These are phyloP conservation scores for Sialia sialis DNA, from an alignment of 2,113 vertebrate species.

Conservation along the genomic window DNA sequence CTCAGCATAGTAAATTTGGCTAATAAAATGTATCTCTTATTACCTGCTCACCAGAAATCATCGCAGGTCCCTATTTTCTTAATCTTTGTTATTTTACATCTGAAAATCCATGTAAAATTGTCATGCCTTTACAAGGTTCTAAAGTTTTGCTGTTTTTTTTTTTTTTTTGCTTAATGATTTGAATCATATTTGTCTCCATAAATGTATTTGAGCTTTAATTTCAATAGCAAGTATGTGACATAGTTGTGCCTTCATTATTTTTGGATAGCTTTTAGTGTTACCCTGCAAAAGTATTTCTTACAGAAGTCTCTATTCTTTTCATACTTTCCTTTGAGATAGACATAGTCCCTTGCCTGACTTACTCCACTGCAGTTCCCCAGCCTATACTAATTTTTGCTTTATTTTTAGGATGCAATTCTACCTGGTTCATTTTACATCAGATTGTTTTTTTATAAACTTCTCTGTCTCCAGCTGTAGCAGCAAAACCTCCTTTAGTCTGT, in stretches of 20 bases:
- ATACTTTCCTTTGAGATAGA: neutral
- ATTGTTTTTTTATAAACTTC: neutral
- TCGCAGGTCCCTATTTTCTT: neutral
- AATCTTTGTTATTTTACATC: neutral
- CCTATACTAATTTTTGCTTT: neutral
- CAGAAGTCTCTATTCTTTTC: neutral
- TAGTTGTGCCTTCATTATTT: neutral
- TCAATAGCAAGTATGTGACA: neutral
- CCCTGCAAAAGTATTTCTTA: neutral
- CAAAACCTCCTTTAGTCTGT: neutral
- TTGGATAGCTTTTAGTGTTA: neutral
- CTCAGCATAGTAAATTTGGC: neutral
- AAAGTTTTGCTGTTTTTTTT: neutral
- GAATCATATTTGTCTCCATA: neutral
- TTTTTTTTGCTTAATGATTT: neutral
- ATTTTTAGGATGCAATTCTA: neutral
- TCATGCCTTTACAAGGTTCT: neutral
- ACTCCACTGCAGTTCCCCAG: neutral
- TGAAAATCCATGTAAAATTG: neutral
- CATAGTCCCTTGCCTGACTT: neutral
- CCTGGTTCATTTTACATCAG: neutral
- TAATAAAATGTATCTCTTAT: conserved; percentile 6
- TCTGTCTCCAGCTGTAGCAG: neutral
- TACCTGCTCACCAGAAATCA: neutral
- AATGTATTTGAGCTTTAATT: neutral